Evolutionary conservation across 2,797 vertebrate species (phyloP).

Genomic region (Channallabes apus): DNA sequence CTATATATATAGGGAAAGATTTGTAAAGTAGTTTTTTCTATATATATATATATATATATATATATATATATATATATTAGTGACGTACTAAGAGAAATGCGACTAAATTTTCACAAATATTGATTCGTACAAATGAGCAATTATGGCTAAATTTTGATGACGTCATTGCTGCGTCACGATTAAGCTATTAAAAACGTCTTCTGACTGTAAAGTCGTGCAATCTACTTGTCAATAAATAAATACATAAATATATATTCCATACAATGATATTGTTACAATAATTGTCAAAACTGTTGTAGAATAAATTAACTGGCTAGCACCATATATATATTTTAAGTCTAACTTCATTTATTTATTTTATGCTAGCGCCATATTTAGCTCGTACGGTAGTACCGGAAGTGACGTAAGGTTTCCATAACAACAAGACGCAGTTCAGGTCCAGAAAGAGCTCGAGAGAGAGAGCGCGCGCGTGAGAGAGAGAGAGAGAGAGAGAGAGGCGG

Average conservation of each 20-base stretch:
- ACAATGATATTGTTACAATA: neutral
- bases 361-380: too few relatives aligned
- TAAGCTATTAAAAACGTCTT: neutral
- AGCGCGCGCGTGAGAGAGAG: too few relatives aligned
- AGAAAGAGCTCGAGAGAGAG: neutral
- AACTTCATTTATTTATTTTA: too few relatives aligned
- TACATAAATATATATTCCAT: too few relatives aligned
- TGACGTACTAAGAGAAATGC: neutral
- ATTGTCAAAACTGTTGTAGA: neutral
- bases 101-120: neutral
- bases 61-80: too few relatives aligned
- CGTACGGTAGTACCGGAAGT: neutral
- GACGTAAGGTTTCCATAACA: slow-evolving; percentile 20
- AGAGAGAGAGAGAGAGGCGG: neutral
- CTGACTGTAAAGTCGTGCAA: neutral
- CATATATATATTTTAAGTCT: too few relatives aligned
- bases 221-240: neutral
- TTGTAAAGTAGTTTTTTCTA: neutral
- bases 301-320: neutral
- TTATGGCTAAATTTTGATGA: neutral
- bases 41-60: too few relatives aligned
- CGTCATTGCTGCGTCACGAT: neutral
- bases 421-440: neutral
- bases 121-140: neutral
- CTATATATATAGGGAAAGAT: neutral